Conservation (phyloP, 1,140 invertebrate species). For the Polypedilum vanderplanki region DNA sequence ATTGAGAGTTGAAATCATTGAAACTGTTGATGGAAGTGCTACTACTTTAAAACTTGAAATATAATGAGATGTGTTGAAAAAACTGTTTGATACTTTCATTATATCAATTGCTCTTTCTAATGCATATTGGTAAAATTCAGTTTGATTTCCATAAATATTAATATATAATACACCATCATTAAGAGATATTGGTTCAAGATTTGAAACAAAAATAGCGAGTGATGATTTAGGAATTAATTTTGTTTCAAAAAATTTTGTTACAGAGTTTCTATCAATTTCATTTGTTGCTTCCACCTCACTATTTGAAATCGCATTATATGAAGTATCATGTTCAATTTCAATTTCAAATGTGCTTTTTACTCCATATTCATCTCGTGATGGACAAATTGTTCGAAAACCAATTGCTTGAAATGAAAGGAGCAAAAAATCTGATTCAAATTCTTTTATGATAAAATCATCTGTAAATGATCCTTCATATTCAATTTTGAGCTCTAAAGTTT, state of each 20-base stretch:
- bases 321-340: neutral
- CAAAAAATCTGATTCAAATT: neutral
- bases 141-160: neutral
- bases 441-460: neutral
- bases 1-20: neutral
- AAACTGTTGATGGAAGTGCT: neutral
- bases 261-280: neutral
- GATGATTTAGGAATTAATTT: neutral
- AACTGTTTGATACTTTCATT: neutral
- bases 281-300: too few relatives aligned
- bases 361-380: neutral
- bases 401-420: neutral
- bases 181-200: neutral
- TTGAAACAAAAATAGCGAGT: neutral
- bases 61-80: neutral
- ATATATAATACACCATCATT: neutral
- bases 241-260: neutral
- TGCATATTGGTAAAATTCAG: neutral
- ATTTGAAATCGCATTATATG: neutral
- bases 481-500: neutral
- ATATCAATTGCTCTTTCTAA: neutral
- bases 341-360: neutral
- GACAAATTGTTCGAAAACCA: neutral
- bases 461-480: neutral
- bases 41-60: neutral